A percentile compares a stretch with the other conserved stretches of the same genome.
phyloP scores from a whole-genome alignment of 2,888 invertebrate species.

The Ormyrus labotus region DNA sequence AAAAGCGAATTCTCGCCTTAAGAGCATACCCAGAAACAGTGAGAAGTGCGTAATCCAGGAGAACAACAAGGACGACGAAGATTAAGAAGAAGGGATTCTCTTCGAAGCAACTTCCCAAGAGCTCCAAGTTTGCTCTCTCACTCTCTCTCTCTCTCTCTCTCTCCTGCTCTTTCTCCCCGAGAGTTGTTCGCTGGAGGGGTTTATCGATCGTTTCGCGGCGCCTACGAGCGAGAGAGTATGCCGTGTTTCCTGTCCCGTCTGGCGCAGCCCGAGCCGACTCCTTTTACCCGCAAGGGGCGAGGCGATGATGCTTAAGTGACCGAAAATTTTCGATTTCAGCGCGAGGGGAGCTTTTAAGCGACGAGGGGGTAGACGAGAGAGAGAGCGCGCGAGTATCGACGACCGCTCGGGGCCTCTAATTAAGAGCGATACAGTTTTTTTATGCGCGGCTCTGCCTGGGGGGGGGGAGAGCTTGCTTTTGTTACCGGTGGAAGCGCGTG shows the following conservation, averaged over 20 bases:
- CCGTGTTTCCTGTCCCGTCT: neutral
- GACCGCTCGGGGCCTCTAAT: too few relatives aligned
- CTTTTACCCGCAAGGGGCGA: too few relatives aligned
- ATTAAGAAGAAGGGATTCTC: conserved; percentile 2
- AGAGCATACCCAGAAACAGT: too few relatives aligned
- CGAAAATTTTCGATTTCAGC: conserved; percentile 19
- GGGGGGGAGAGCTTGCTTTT: too few relatives aligned
- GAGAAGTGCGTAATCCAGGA: neutral
- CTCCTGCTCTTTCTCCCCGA: neutral
- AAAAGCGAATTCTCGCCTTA: too few relatives aligned
- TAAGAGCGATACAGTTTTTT: too few relatives aligned
- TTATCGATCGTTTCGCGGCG: conserved; percentile 44
- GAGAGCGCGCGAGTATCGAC: neutral
- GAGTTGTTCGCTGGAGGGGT: neutral
- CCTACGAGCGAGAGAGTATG: neutral
- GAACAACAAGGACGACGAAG: neutral
- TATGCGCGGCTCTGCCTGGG: too few relatives aligned
- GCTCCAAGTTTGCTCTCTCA: neutral
- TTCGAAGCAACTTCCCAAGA: neutral
- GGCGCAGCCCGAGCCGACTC: too few relatives aligned
- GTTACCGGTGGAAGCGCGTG: too few relatives aligned
- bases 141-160: too few relatives aligned
- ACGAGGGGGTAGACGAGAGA: neutral
- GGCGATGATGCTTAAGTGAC: conserved; percentile 28
- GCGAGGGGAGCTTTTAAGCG: neutral